Evolutionary conservation across 2,113 vertebrate species (phyloP), one percentile per base, ranked within the genome.

Genomic region (Podilymbus podiceps): DNA sequence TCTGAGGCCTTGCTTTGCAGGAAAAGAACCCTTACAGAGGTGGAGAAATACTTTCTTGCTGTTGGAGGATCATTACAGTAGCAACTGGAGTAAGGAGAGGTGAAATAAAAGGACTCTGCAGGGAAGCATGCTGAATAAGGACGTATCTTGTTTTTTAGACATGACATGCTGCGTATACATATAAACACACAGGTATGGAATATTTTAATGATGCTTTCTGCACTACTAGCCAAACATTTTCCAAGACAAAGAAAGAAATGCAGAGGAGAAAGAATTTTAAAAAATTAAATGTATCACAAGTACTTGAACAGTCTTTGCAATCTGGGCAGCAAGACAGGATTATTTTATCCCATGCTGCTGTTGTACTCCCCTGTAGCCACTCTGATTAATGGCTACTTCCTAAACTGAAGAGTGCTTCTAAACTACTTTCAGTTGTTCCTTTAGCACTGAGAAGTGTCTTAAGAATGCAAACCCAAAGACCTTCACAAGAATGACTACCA

Each of bases 151-250:
- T 64, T 78, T 74, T 52, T 20, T 50, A 74, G 35, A 59, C 31
- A 13, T 6, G 12, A 75, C 7, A 33, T 2, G 0, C 42, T 46
- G 21, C n/a, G 15, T 38, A 66, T 24, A 82, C 0, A 1, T 21
- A 35, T 11, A 58, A 0, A 1, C 14, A 82, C 6, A 18, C 0
- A 0, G 1, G 2, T 25, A 22, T 44, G 52, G 14, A 56, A 52
- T 60, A 59, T 49, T 69, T 82, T 78, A 77, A 58, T 23, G 27
- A 71, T 56, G 40, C 24, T 16, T 5, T 44, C 40, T 64, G 74
- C 8, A 25, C 15, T 59, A 47, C n/a, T 62, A 81, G 73, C 22
- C 69, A 84, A 63, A 74, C 4, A 11, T 77, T 74, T 74, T n/a
- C 27, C 33, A 63, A 64, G 73, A 62, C 25, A 79, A 91, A 87